These are phyloP conservation scores for Polyommatus iphigenia DNA, from an alignment of 2,888 invertebrate species.

Conservation along the genomic window DNA sequence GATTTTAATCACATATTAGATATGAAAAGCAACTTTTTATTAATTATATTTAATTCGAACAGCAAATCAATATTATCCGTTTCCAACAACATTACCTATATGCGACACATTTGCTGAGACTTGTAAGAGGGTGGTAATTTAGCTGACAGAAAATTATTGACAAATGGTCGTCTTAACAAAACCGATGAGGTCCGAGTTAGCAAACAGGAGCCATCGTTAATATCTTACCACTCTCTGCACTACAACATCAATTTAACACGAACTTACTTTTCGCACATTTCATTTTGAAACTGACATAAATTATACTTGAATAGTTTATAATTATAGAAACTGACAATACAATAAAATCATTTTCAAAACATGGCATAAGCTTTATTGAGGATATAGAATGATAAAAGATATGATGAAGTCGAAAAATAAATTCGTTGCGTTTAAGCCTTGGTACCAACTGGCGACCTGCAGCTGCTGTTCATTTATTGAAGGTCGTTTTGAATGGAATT, in stretches of 20 bases:
- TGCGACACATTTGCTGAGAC: conserved; percentile 38
- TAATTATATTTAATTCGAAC: not conserved
- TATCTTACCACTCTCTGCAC: conserved; percentile 45
- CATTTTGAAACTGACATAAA: not conserved
- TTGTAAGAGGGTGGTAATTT: conserved; percentile 41
- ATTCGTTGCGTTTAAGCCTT: not conserved
- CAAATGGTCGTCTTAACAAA: conserved; percentile 27
- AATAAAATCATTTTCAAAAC: not conserved
- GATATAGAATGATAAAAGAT: not conserved
- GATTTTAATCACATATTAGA: too few relatives aligned
- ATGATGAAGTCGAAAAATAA: not conserved
- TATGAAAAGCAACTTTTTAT: too few relatives aligned
- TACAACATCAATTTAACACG: conserved; percentile 45
- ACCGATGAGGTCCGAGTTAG: conserved; percentile 23
- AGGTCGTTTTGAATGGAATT: not conserved
- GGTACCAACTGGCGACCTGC: not conserved
- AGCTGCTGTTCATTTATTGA: not conserved
- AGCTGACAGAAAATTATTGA: conserved; percentile 33
- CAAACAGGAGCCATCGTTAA: conserved; percentile 32
- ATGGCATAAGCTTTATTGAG: not conserved
- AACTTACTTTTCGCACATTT: conserved; percentile 36
- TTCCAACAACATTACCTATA: conserved; percentile 37
- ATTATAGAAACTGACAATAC: too few relatives aligned
- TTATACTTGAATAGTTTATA: too few relatives aligned
- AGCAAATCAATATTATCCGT: not conserved